A percentile compares a stretch with the other conserved stretches of the same genome.
phyloP scores from a whole-genome alignment of 2,113 vertebrate species.

The Ploceus nigricollis region DNA sequence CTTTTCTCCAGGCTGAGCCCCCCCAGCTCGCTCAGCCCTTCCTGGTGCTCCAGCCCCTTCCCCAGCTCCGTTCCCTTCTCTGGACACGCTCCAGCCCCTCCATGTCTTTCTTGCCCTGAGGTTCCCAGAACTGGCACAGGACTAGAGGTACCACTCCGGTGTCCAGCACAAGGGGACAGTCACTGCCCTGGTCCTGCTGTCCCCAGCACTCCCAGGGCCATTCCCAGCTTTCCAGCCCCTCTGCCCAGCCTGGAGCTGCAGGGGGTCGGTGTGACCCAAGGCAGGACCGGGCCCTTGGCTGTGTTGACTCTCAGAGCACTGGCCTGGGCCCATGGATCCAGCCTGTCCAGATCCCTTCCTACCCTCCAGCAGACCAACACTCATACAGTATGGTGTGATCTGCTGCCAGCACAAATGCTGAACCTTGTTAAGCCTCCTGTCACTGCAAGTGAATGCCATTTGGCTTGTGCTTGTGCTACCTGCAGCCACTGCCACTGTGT shows the following conservation, averaged over 20 bases:
- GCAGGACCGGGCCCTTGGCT: accelerated
- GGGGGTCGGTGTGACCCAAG: background rate
- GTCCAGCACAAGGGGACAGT: background rate
- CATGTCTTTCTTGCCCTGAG: background rate
- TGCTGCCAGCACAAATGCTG: background rate
- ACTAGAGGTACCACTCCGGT: no score
- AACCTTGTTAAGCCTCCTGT: background rate
- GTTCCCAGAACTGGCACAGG: background rate
- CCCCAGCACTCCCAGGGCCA: background rate
- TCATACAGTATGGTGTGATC: background rate
- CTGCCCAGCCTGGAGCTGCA: background rate
- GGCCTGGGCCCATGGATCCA: background rate
- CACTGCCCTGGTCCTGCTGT: background rate
- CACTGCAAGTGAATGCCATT: background rate
- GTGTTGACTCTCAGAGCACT: accelerated
- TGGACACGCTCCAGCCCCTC: background rate
- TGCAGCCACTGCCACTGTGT: background rate
- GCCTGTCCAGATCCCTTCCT: background rate
- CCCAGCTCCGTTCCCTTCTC: background rate
- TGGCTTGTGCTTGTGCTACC: background rate
- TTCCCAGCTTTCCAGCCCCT: background rate
- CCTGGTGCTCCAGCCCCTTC: background rate
- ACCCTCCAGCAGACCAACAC: background rate
- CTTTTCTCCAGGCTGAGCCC: background rate
- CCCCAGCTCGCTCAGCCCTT: background rate